Evolutionary conservation across 1,140 invertebrate species (phyloP).

Genomic region (Anastrepha ludens): DNA sequence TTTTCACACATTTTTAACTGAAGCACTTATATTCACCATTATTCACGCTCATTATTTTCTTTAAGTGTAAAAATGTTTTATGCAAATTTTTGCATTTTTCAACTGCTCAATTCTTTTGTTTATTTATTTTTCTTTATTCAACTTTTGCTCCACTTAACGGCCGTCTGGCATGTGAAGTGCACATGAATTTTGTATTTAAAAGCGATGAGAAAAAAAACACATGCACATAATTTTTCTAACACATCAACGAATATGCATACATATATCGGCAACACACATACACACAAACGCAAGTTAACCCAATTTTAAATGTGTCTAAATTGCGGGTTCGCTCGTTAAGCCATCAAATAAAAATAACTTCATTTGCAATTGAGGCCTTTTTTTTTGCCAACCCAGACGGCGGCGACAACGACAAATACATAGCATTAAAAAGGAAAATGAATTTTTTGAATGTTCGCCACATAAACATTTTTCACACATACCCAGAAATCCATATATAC

Average conservation of each 20-base stretch:
- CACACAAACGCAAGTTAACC: not conserved
- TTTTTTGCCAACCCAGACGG: slow-evolving; percentile 27
- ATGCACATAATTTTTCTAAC: not conserved
- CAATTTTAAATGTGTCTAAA: slow-evolving; percentile 41
- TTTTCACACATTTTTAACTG: not conserved
- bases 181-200: slow-evolving; percentile 20
- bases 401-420: not conserved
- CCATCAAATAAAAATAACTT: slow-evolving; percentile 38
- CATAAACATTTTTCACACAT: not conserved
- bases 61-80: not conserved
- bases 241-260: not conserved
- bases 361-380: slow-evolving; percentile 15
- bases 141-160: slow-evolving; percentile 36
- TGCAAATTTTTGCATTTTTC: slow-evolving; percentile 30
- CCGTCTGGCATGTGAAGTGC: slow-evolving; percentile 37
- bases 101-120: slow-evolving; percentile 1
- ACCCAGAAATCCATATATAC: not conserved
- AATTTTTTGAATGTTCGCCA: not conserved
- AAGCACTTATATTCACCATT: not conserved
- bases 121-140: not conserved
- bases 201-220: not conserved
- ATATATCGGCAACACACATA: not conserved
- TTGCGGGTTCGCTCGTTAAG: slow-evolving; percentile 21
- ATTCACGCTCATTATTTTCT: not conserved
- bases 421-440: not conserved